A percentile compares a stretch with the other conserved stretches of the same genome.
These are phyloP conservation scores for Trididemnum clinides DNA, from an alignment of 23 tunicate genomes.

Conservation along the genomic window DNA sequence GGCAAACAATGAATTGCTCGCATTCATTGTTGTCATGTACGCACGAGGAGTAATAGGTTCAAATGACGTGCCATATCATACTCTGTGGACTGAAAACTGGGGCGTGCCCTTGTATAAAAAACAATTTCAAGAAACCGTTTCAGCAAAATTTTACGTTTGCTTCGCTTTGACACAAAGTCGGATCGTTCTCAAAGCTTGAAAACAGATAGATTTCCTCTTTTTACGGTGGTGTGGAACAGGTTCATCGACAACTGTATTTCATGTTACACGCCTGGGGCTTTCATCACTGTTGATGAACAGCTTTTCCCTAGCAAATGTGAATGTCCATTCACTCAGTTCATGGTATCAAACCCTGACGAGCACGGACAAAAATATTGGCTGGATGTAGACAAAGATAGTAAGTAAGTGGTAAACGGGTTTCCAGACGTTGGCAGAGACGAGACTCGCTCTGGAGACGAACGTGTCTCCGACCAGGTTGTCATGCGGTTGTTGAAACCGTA, in stretches of 20 bases:
- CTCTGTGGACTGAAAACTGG: slow-evolving; percentile 11
- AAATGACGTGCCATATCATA: slow-evolving; percentile 9
- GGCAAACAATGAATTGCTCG: neutral
- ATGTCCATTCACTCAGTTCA: slow-evolving; percentile 20
- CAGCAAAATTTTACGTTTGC: slow-evolving; percentile 1
- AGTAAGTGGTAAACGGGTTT: neutral
- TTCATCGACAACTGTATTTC: slow-evolving; percentile 1
- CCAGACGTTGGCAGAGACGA: slow-evolving; percentile 1
- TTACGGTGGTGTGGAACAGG: slow-evolving; percentile 14
- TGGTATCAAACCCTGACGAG: neutral
- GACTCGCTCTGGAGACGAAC: neutral
- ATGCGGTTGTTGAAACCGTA: slow-evolving; percentile 16
- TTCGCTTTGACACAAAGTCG: slow-evolving; percentile 20
- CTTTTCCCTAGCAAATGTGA: slow-evolving; percentile 1
- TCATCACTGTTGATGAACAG: slow-evolving; percentile 11
- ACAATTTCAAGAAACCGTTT: neutral
- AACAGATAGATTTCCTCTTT: neutral
- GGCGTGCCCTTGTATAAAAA: neutral
- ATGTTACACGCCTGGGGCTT: slow-evolving; percentile 16
- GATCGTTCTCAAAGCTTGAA: slow-evolving; percentile 7
- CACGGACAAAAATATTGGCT: slow-evolving; percentile 15
- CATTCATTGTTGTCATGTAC: neutral
- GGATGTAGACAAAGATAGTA: slow-evolving; percentile 12
- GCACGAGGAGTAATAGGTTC: slow-evolving; percentile 14
- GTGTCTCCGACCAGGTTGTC: slow-evolving; percentile 21